Evolutionary conservation across 2,888 invertebrate genomes (phyloP).

Genomic region (Parnassius glacialis): DNA sequence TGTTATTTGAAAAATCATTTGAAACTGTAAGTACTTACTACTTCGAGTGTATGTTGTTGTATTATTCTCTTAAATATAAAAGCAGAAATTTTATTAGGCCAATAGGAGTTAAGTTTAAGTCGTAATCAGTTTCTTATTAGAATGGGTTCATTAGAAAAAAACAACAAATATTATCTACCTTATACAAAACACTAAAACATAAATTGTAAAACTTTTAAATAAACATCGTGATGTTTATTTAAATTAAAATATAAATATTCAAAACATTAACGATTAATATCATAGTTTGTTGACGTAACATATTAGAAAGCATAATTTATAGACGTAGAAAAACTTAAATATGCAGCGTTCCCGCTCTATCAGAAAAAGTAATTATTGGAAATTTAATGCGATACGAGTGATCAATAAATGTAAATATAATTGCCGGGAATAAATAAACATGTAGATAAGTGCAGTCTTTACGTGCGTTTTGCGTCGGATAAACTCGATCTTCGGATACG

Average conservation of each 20-base stretch:
- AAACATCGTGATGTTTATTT: background rate
- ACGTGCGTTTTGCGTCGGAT: constrained; percentile 10
- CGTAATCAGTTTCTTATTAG: too few relatives aligned
- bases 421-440: background rate
- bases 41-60: background rate
- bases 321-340: background rate
- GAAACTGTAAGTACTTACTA: constrained; percentile 9
- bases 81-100: too few relatives aligned
- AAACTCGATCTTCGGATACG: background rate
- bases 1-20: constrained; percentile 5
- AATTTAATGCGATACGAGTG: background rate
- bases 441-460: background rate
- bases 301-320: background rate
- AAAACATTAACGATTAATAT: background rate
- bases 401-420: constrained; percentile 7
- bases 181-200: too few relatives aligned
- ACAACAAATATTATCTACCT: too few relatives aligned
- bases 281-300: background rate
- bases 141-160: too few relatives aligned
- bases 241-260: too few relatives aligned
- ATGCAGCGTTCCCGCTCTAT: background rate
- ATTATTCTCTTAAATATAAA: background rate
- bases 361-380: constrained; percentile 2
- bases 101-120: too few relatives aligned
- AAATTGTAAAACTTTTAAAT: background rate